Percentiles rank a stretch among this genome's conserved stretches.
Evolutionary conservation across 53 echinoderm and acorn worm species (phyloP).

Genomic region (Holothuria scabra): DNA sequence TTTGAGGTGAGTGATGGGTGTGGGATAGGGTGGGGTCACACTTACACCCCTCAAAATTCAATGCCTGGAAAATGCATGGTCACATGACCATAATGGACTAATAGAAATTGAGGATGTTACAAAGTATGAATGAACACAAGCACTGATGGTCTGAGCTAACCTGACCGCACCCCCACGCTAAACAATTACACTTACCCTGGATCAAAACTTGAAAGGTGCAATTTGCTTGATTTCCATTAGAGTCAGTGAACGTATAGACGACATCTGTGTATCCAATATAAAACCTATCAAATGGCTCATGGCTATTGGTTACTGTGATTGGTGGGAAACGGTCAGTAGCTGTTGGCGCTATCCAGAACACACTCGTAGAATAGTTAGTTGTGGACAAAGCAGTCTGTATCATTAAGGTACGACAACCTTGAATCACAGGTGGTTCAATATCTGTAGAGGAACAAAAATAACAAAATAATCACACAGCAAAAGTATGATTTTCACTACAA

Average conservation of each 20-base stretch:
- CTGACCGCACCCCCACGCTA: too few relatives aligned
- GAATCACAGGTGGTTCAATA: conserved; percentile 28
- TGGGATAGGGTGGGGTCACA: too few relatives aligned
- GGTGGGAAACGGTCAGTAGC: conserved; percentile 31
- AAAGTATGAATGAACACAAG: too few relatives aligned
- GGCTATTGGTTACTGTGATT: background rate
- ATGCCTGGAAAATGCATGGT: too few relatives aligned
- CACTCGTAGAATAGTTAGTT: background rate
- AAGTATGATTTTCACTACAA: background rate
- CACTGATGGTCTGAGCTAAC: too few relatives aligned
- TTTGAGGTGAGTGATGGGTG: too few relatives aligned
- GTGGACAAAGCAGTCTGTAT: background rate
- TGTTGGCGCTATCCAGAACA: conserved; percentile 44
- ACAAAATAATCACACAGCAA: background rate
- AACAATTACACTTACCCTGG: conserved; percentile 21
- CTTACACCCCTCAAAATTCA: too few relatives aligned
- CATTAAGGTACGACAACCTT: conserved; percentile 7
- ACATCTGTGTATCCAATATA: conserved; percentile 58
- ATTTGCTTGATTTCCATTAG: conserved; percentile 43
- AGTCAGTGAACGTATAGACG: conserved; percentile 52
- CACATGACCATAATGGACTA: too few relatives aligned
- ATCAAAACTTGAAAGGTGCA: conserved; percentile 55
- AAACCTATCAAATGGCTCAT: conserved; percentile 43
- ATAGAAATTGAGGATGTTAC: too few relatives aligned
- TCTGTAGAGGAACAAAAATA: conserved; percentile 10